A percentile compares a stretch with the other conserved stretches of the same genome.
phyloP scores from a whole-genome alignment of 2,888 invertebrate genomes.

The Megalurothrips usitatus region DNA sequence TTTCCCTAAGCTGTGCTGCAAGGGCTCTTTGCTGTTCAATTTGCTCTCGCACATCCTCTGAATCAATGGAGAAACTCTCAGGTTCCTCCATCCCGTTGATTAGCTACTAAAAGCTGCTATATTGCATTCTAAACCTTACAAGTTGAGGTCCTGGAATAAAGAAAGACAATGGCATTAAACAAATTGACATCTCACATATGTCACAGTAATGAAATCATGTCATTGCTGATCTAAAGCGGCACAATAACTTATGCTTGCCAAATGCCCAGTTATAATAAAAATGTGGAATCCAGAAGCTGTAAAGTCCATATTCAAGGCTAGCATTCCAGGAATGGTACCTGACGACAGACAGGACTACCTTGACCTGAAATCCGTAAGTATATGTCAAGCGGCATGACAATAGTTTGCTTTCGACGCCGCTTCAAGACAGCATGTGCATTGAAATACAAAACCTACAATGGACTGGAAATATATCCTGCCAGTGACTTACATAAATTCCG shows the following conservation, averaged over 20 bases:
- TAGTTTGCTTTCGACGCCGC: neutral
- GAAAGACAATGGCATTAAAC: neutral
- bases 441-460: neutral
- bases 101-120: neutral
- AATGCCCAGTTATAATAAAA: too few species aligned
- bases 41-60: conserved; percentile 2
- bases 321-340: neutral
- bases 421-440: neutral
- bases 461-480: neutral
- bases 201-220: neutral
- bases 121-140: neutral
- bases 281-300: neutral
- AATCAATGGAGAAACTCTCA: neutral
- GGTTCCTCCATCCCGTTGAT: neutral
- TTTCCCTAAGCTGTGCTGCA: neutral
- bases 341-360: neutral
- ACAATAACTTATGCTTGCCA: neutral
- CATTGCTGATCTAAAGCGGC: neutral
- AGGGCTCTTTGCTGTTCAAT: conserved; percentile 5
- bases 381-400: neutral
- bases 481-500: neutral
- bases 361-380: neutral
- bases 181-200: neutral
- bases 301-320: neutral
- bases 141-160: neutral